Conservation (phyloP, 2,113 vertebrate genomes). For the Philantomba maxwellii region DNA sequence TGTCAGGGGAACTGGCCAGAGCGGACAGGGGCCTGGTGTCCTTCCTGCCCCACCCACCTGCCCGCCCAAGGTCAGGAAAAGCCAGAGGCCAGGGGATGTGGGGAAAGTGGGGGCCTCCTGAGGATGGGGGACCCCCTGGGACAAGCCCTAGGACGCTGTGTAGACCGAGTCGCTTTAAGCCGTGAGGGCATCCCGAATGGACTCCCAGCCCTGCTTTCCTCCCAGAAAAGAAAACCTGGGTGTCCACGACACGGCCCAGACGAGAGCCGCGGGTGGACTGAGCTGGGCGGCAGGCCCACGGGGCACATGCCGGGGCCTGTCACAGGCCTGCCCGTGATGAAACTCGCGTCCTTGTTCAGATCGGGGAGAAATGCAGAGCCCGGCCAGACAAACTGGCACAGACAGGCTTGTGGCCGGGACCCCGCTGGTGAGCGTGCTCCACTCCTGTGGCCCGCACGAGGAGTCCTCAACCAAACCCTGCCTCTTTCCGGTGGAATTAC, state of each 20-base stretch:
- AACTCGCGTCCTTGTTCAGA: not conserved
- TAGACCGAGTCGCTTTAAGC: not conserved
- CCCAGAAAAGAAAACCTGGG: not conserved
- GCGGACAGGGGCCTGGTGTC: not conserved
- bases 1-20: not conserved
- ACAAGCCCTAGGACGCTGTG: too few species aligned
- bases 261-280: not conserved
- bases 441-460: not conserved
- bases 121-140: not conserved
- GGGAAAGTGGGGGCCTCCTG: fast-evolving
- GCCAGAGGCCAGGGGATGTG: not conserved
- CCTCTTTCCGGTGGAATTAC: not conserved
- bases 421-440: fast-evolving
- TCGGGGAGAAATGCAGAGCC: not conserved
- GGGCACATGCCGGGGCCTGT: not conserved
- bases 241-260: fast-evolving
- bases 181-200: fast-evolving
- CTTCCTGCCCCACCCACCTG: not conserved
- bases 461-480: not conserved
- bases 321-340: fast-evolving
- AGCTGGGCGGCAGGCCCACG: not conserved
- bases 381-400: not conserved
- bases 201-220: not conserved
- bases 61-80: not conserved
- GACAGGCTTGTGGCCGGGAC: not conserved